These are phyloP conservation scores for Propithecus deckenii DNA, from an alignment of 2,797 vertebrate species.

Conservation along the genomic window DNA sequence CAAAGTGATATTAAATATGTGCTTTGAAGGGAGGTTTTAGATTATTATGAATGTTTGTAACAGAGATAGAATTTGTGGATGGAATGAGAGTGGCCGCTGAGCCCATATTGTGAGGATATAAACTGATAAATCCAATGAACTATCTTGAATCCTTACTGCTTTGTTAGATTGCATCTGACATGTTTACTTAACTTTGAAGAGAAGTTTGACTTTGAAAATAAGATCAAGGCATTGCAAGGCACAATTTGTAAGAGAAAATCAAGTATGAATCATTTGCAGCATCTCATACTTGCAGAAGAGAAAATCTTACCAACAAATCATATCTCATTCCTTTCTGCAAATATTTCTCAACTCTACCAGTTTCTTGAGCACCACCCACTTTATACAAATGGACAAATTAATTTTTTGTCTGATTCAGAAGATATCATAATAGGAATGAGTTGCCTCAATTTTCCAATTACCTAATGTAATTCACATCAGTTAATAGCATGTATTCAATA, in stretches of 20 bases:
- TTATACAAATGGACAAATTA: background rate
- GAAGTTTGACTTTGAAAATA: background rate
- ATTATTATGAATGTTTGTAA: background rate
- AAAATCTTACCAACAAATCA: background rate
- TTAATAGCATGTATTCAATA: background rate
- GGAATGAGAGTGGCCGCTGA: background rate
- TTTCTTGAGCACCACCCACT: background rate
- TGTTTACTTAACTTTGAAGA: background rate
- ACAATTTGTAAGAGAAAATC: background rate
- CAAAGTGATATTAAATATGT: background rate
- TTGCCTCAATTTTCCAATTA: background rate
- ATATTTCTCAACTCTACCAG: background rate
- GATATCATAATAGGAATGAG: background rate
- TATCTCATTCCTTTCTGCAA: background rate
- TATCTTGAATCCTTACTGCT: background rate
- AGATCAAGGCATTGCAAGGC: background rate
- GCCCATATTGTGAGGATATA: background rate
- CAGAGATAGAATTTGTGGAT: background rate
- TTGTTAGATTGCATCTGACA: background rate
- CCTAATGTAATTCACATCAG: background rate
- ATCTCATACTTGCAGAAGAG: background rate
- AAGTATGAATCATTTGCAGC: background rate
- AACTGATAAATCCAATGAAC: background rate
- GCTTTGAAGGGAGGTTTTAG: background rate
- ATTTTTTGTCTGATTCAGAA: background rate